These are phyloP conservation scores for Gandaritis pyraliata DNA, from an alignment of 2,888 invertebrate genomes.

Conservation along the genomic window DNA sequence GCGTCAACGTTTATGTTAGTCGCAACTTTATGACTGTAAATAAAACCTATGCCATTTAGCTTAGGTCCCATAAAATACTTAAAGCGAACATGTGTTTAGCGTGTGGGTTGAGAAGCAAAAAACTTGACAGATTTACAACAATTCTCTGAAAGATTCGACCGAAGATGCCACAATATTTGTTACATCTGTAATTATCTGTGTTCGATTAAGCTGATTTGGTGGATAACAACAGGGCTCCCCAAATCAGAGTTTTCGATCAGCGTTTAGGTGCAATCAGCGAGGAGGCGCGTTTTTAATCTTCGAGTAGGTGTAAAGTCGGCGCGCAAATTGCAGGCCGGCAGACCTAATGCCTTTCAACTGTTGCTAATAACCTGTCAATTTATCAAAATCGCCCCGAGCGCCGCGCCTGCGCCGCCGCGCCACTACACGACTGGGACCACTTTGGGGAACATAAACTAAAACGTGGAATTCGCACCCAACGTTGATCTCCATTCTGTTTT, in stretches of 20 bases:
- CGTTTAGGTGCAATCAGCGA: conserved; percentile 68
- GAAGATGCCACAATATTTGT: conserved; percentile 30
- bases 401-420: conserved; percentile 55
- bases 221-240: conserved; percentile 36
- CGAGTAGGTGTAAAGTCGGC: conserved; percentile 72
- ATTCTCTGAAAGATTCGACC: conserved; percentile 9
- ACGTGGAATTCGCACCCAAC: conserved; percentile 48
- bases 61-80: conserved; percentile 17
- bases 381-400: conserved; percentile 76
- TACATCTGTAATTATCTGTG: conserved; percentile 30
- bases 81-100: conserved; percentile 15
- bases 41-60: conserved; percentile 18
- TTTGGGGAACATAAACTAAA: conserved; percentile 58
- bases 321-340: conserved; percentile 81
- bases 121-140: conserved; percentile 15
- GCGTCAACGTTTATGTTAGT: conserved; percentile 28
- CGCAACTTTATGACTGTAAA: conserved; percentile 20
- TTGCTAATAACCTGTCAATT: conserved; percentile 84
- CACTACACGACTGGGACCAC: conserved; percentile 57
- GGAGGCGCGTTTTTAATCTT: conserved; percentile 74
- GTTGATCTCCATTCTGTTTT: conserved; percentile 40
- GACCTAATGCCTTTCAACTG: conserved; percentile 84
- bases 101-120: conserved; percentile 19
- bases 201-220: conserved; percentile 39
- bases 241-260: conserved; percentile 48